Percentiles rank a stretch among this genome's conserved stretches.
Evolutionary conservation across 2,888 invertebrate species (phyloP).

Genomic region (Anodontia alba): DNA sequence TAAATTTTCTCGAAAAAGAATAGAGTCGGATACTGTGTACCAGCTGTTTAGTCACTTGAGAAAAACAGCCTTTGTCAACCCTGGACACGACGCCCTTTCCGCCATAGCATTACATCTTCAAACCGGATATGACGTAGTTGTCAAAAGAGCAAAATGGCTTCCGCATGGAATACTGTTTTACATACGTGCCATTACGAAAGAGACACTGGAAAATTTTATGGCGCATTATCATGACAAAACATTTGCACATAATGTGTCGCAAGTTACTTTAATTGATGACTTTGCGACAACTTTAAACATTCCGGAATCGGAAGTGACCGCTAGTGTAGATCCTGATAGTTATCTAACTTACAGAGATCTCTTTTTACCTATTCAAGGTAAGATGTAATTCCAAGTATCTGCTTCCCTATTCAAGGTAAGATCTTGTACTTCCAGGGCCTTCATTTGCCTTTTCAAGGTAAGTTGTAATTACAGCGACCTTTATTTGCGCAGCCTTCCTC

Average conservation of each 20-base stretch:
- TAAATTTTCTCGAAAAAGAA: neutral
- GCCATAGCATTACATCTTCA: slow-evolving; percentile 31
- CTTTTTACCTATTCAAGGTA: slow-evolving; percentile 44
- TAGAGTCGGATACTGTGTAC: slow-evolving; percentile 34
- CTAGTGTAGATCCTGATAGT: slow-evolving; percentile 30
- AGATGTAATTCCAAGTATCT: too few relatives aligned
- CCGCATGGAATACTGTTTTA: slow-evolving; percentile 43
- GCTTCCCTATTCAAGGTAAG: neutral
- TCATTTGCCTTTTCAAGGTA: too few relatives aligned
- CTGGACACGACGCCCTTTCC: slow-evolving; percentile 21
- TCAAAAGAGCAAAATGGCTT: slow-evolving; percentile 43
- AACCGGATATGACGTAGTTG: slow-evolving; percentile 33
- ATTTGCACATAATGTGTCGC: slow-evolving; percentile 34
- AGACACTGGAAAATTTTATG: slow-evolving; percentile 28
- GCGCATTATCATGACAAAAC: slow-evolving; percentile 35
- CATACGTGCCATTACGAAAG: slow-evolving; percentile 23
- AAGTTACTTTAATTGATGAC: slow-evolving; percentile 44
- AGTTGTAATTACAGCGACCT: too few relatives aligned
- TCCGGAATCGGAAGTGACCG: slow-evolving; percentile 40
- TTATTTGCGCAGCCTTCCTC: too few relatives aligned
- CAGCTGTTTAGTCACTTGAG: slow-evolving; percentile 42
- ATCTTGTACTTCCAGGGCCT: too few relatives aligned
- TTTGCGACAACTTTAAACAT: slow-evolving; percentile 46
- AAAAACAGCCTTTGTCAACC: slow-evolving; percentile 28
- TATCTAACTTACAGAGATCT: slow-evolving; percentile 22